A percentile compares a stretch with the other conserved stretches of the same genome.
Evolutionary conservation across 2,797 vertebrate genomes (phyloP).

Genomic region (Psittacula derbiana): DNA sequence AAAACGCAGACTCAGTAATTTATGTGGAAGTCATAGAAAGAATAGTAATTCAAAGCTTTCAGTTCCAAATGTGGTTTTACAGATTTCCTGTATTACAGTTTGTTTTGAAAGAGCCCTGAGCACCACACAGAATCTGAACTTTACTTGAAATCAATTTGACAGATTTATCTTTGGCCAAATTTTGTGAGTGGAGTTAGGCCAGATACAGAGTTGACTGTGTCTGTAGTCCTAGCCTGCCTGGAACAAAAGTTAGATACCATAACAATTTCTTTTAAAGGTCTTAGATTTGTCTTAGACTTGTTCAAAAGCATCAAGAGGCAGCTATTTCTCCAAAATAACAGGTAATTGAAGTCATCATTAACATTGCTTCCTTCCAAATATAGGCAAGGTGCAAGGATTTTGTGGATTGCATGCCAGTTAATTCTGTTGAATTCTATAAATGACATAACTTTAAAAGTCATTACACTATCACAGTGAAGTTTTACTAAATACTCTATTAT

Average conservation of each 20-base stretch:
- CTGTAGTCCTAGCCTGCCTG: neutral
- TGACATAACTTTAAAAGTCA: neutral
- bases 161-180: conserved; percentile 18
- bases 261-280: conserved; percentile 26
- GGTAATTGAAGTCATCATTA: neutral
- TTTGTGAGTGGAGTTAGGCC: neutral
- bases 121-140: neutral
- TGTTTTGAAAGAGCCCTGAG: neutral
- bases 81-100: neutral
- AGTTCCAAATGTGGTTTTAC: neutral
- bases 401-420: neutral
- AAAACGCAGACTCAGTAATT: neutral
- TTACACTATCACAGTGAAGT: neutral
- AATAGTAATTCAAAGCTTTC: neutral
- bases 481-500: neutral
- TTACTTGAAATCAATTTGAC: neutral
- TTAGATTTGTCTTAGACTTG: neutral
- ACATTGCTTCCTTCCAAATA: neutral
- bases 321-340: conserved; percentile 16
- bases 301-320: neutral
- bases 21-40: neutral
- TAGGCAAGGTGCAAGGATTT: neutral
- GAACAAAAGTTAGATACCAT: neutral
- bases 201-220: neutral
- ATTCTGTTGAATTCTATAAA: neutral